Evolutionary conservation across 2,113 vertebrate species (phyloP), one percentile per base, ranked within the genome.

Genomic region (Hippocampus barbouri): DNA sequence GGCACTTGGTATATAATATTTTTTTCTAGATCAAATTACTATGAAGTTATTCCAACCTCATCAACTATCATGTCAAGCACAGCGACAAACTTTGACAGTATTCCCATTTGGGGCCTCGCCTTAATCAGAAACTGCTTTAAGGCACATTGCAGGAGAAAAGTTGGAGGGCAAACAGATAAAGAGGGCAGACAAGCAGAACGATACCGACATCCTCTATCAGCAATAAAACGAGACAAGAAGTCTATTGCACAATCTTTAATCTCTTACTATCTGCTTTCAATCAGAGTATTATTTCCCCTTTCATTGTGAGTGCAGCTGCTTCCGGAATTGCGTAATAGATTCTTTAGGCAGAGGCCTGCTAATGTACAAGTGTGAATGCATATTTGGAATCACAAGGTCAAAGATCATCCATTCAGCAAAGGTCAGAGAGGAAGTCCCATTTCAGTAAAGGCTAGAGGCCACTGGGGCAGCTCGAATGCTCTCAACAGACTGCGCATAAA

Each of bases 81-180:
- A 21, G 5, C 64, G 0, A 47, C 53, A 38, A 45, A 63, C 11
- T 41, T 64, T 20, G 20, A 40, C 30, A n/a, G 12, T 60, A 67
- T 66, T 82, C 79, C 72, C 76, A 76, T 60, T 60, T 72, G 59
- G 60, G 77, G 59, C 18, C 57, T 73, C 67, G 82, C 83, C 74
- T 83, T 89, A 86, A 88, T 86, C 82, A 76, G 73, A 86, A 89
- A 79, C 83, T 40, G 79, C 77, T 87, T 81, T n/a, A 69, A 67
- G 69, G 53, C 57, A 81, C 38, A 79, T 18, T 70, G 69, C 40
- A 65, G 8, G 21, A 49, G 62, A 60, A 70, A 64, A 61, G 25
- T 40, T 49, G 21, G 47, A 67, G 30, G 47, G 34, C 12, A 75
- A 45, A 66, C 16, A 53, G 4, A 76, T 57, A 66, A 74, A 27